Evolutionary conservation across 2,113 vertebrate genomes (phyloP), one percentile per base, ranked within the genome.

Genomic region (Xenus cinereus): DNA sequence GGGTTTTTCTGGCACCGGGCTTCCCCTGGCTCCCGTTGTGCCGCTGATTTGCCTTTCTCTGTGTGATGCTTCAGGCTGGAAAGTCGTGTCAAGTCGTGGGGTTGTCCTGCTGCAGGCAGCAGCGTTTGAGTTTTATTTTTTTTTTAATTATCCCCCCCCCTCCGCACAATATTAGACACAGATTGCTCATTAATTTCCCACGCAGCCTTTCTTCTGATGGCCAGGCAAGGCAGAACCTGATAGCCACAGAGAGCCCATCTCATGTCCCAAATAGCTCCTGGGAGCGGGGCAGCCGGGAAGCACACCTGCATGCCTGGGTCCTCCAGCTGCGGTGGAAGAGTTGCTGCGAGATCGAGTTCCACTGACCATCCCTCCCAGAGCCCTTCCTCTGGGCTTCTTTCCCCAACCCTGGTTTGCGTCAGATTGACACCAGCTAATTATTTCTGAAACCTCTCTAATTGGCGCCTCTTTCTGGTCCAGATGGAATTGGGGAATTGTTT

Each of bases 21-120:
- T 11, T 83, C 37, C 54, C 35, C 24, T 6, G 7, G 91, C 68
- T 95, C 62, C 90, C 84, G 51, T 80, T 71, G 60, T 14, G 43
- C 82, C 6, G 23, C 78, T 90, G 93, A 73, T 95, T 97, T 97
- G 93, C 84, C 56, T 96, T 84, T 93, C 64, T 68, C 45, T 7
- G 0, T 62, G 82, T 24, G 28, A 82, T 93, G 48, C 79, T 93
- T 90, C 20, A 56, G 53, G 66, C 72, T 53, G 37, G 35, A 51
- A 95, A 83, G 59, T 45, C 14, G 1, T 13, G 8, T 72, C 22
- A 27, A 41, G 28, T 15, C n/a, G 28, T 37, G 37, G 35, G 69
- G 56, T 72, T 76, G 51, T 78, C 27, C 62, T 37, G 51, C 45
- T 93, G 48, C 32, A 57, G 33, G 27, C 10, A 69, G 30, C 26